Conservation (phyloP, 2,113 vertebrate species). For the Rhinoderma darwinii region DNA sequence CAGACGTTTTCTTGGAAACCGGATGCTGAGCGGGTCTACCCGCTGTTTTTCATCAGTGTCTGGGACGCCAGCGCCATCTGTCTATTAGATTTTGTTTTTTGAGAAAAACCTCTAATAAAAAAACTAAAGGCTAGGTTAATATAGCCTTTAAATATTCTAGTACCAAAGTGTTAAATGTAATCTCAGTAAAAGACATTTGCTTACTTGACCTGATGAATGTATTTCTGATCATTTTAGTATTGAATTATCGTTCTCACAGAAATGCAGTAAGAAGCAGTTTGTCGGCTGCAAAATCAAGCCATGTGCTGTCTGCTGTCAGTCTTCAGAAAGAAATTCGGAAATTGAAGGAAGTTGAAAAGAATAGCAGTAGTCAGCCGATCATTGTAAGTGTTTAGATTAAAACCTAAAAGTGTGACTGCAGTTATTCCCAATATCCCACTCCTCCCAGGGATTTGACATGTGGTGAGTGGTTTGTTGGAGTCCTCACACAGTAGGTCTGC, state of each 20-base stretch:
- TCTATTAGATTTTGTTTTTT: no score
- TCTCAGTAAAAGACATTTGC: not conserved
- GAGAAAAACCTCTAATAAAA: no score
- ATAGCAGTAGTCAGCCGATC: slow-evolving; percentile 80
- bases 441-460: not conserved
- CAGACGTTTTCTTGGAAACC: no score
- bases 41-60: no score
- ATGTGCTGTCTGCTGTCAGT: slow-evolving; percentile 75
- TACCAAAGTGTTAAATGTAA: no score
- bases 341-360: slow-evolving; percentile 84
- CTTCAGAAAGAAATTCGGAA: slow-evolving; percentile 82
- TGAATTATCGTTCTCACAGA: slow-evolving; percentile 63
- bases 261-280: slow-evolving; percentile 66
- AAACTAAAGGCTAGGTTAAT: no score
- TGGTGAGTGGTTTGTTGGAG: no score
- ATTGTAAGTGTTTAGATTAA: slow-evolving; percentile 77
- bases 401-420: no score
- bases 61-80: no score
- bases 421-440: no score
- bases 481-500: not conserved
- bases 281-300: slow-evolving; percentile 70
- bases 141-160: no score
- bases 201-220: not conserved
- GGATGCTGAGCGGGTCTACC: no score
- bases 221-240: not conserved